These are phyloP conservation scores for Dryobota labecula DNA, from an alignment of 2,888 invertebrate species.

Conservation along the genomic window DNA sequence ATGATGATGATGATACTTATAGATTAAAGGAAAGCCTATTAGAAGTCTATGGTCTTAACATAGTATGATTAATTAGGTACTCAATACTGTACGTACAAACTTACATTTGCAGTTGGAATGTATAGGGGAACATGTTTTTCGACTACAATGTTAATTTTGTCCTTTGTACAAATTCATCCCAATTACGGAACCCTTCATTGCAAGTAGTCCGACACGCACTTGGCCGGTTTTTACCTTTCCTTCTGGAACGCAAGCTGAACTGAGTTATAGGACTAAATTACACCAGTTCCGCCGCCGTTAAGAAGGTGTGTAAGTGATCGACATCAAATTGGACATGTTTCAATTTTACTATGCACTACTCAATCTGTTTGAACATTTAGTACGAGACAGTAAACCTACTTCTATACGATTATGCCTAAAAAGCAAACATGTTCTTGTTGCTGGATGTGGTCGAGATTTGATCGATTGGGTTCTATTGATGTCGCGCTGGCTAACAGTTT, in stretches of 20 bases:
- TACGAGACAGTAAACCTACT: slow-evolving; percentile 46
- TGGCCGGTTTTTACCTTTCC: too few relatives aligned
- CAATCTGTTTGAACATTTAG: slow-evolving; percentile 47
- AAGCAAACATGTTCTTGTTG: slow-evolving; percentile 36
- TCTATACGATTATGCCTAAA: slow-evolving; percentile 29
- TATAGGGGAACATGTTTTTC: too few relatives aligned
- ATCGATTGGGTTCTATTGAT: slow-evolving; percentile 46
- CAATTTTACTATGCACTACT: slow-evolving; percentile 27
- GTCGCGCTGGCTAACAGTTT: slow-evolving; percentile 4
- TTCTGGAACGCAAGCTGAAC: background rate
- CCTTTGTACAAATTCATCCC: too few relatives aligned
- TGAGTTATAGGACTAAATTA: slow-evolving; percentile 18
- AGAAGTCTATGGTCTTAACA: too few relatives aligned
- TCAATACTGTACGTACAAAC: too few relatives aligned
- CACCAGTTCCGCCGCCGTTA: slow-evolving; percentile 8
- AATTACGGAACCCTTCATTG: too few relatives aligned
- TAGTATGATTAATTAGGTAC: too few relatives aligned
- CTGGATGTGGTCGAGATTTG: slow-evolving; percentile 36
- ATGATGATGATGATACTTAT: too few relatives aligned
- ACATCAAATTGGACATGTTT: slow-evolving; percentile 37
- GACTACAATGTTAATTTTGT: too few relatives aligned
- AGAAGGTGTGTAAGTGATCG: background rate
- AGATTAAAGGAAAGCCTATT: too few relatives aligned
- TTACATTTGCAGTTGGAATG: too few relatives aligned
- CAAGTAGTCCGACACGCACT: too few relatives aligned